Base-by-base conservation (phyloP, 2,113 vertebrate genomes). In the Scatophagus argus region DNA sequence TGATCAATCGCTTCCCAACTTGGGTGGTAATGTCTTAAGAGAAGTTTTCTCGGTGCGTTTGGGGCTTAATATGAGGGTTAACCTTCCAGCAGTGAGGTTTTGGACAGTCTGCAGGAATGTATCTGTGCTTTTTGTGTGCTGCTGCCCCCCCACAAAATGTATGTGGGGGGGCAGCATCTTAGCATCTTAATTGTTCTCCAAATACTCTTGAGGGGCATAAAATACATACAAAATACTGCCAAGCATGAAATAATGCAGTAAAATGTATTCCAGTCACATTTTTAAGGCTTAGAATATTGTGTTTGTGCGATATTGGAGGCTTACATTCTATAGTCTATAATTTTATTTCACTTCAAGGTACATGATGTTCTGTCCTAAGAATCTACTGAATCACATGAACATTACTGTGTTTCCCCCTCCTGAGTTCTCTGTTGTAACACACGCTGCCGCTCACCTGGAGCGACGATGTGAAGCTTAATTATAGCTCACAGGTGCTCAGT, bases 401-500 rank as follows among this genome's bases (percentile, higher is more conserved):
- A 58, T 61, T 8, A 32, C 12, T 31, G 55, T 60, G 43, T 55
- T 63, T 66, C 46, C 65, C 36, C 56, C 76, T 81, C 46, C 68
- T 54, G 55, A 49, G 39, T 70, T 63, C 78, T 32, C 61, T 75
- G 38, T 52, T 54, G 39, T 46, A 38, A 51, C 47, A 43, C 63
- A 66, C 31, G 12, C 72, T 67, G 43, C 69, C 43, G 63, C 81
- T 84, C 73, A 77, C 73, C 59, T 75, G 58, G 41, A 79, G 70
- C 54, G 41, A 56, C 38, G 70, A 74, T 81, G 72, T 74, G 83
- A 81, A 81, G 83, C 58, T 47, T 84, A 82, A 85, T 85, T 76
- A 80, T 34, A 79, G 81, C 87, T 89, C 76, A 63, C 81, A 83
- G 87, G 78, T 88, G 80, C 58, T 47, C 70, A 19, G 59, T 49